phyloP scores from a whole-genome alignment of 92 coral and sea anemone species.

The Phenganax stokvisi region DNA sequence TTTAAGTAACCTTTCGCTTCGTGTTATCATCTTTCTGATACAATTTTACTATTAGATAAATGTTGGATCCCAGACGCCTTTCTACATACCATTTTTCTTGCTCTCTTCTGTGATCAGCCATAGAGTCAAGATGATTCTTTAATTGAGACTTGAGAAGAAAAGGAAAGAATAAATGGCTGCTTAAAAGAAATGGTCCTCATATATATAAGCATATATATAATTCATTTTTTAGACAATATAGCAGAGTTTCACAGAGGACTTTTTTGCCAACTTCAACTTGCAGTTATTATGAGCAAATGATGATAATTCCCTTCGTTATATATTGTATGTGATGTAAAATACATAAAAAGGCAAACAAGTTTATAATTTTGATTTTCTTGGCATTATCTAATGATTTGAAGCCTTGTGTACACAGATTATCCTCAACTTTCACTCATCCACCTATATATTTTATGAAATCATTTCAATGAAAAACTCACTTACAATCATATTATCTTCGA shows the following conservation, averaged over 20 bases:
- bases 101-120: constrained; percentile 28
- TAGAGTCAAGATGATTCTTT: constrained; percentile 11
- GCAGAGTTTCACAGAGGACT: no score
- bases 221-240: no score
- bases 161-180: neutral
- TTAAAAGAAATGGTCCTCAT: neutral
- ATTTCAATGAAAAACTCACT: neutral
- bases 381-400: no score
- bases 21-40: no score
- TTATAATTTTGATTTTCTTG: no score
- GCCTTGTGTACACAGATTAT: neutral
- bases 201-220: no score
- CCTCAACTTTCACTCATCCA: neutral
- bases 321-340: neutral
- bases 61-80: no score
- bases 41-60: no score
- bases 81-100: constrained; percentile 30
- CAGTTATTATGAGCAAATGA: neutral
- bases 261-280: no score
- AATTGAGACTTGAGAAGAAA: constrained; percentile 12
- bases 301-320: neutral
- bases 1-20: no score
- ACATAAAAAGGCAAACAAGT: no score
- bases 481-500: constrained; percentile 23
- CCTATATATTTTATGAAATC: neutral